Evolutionary conservation across 2,113 vertebrate species (phyloP), one percentile per base, ranked within the genome.

Genomic region (Buteo buteo): DNA sequence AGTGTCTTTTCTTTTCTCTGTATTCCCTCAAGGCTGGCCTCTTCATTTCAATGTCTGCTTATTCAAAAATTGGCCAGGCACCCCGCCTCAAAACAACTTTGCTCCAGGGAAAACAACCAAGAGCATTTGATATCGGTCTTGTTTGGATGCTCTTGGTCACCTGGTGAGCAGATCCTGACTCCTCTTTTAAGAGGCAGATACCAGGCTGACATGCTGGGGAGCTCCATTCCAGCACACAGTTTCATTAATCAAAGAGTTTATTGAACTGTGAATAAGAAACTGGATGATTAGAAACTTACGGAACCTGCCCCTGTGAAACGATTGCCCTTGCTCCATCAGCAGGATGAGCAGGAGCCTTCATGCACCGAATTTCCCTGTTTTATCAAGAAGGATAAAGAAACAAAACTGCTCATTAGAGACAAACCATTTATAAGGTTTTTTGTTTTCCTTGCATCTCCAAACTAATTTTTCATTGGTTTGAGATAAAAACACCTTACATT

Each of bases 81-180:
- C 65, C 22, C 71, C 52, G 52, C 32, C 84, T 71, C 44, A 16
- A 32, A 54, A 50, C 13, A 19, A 8, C 64, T 76, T 34, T 31
- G 79, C 78, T 61, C 52, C 73, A 13, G 76, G 55, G 70, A 52
- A 31, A 61, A n/a, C 42, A 9, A 3, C 6, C 18, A 1, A 9
- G 9, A 42, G 19, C 1, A 0, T 49, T 66, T 58, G 28, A 7
- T 49, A 47, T 2, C 4, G 5, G 36, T 18, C 70, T 7, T 29
- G 54, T 32, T 36, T 20, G 76, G 72, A 55, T 52, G 83, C 69
- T 82, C 55, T 2, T 18, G 76, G 62, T 49, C 65, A 49, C 91
- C 76, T 45, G 76, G 11, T 1, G 58, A 61, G 65, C 78, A 25
- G 73, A 14, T 42, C 42, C 73, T 2, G 25, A 2, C 64, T 70